These are phyloP conservation scores for Caenorhabditis sp. DNA, from an alignment of 2,888 invertebrate genomes.

Conservation along the genomic window DNA sequence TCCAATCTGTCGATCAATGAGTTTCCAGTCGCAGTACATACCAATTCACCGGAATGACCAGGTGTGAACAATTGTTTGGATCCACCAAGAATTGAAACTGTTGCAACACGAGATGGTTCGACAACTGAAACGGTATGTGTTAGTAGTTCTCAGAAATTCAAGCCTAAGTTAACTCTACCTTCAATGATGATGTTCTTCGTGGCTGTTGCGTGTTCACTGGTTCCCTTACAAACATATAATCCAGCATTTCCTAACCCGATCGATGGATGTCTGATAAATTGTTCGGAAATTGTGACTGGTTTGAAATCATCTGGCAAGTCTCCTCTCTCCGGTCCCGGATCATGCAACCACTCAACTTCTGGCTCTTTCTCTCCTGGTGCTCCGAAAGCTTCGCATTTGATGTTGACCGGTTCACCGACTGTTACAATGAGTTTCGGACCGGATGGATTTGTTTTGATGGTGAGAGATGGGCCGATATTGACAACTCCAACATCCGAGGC, in stretches of 20 bases:
- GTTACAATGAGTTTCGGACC: slow-evolving; percentile 64
- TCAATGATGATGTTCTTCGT: slow-evolving; percentile 70
- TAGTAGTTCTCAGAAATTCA: not conserved
- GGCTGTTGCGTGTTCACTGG: slow-evolving; percentile 70
- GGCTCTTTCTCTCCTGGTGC: slow-evolving; percentile 67
- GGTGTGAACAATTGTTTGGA: slow-evolving; percentile 64
- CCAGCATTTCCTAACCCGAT: slow-evolving; percentile 69
- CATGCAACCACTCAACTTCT: slow-evolving; percentile 66
- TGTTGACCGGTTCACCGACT: slow-evolving; percentile 66
- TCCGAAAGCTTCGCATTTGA: slow-evolving; percentile 68
- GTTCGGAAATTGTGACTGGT: slow-evolving; percentile 70
- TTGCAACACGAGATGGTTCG: slow-evolving; percentile 65
- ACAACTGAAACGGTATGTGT: slow-evolving; percentile 61
- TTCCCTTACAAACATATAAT: slow-evolving; percentile 72
- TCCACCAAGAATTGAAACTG: slow-evolving; percentile 68
- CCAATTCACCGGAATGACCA: slow-evolving; percentile 61
- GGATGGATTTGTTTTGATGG: slow-evolving; percentile 60
- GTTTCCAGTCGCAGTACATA: slow-evolving; percentile 67
- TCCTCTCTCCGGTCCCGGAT: slow-evolving; percentile 67
- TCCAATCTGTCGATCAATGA: slow-evolving; percentile 64
- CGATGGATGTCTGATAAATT: slow-evolving; percentile 67
- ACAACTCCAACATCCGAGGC: slow-evolving; percentile 67
- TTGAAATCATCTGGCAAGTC: slow-evolving; percentile 70
- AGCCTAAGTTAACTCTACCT: slow-evolving; percentile 20
- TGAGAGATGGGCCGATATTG: slow-evolving; percentile 60